These are phyloP conservation scores for Nemotelus nigrinus DNA, from an alignment of 2,888 invertebrate species.

Conservation along the genomic window DNA sequence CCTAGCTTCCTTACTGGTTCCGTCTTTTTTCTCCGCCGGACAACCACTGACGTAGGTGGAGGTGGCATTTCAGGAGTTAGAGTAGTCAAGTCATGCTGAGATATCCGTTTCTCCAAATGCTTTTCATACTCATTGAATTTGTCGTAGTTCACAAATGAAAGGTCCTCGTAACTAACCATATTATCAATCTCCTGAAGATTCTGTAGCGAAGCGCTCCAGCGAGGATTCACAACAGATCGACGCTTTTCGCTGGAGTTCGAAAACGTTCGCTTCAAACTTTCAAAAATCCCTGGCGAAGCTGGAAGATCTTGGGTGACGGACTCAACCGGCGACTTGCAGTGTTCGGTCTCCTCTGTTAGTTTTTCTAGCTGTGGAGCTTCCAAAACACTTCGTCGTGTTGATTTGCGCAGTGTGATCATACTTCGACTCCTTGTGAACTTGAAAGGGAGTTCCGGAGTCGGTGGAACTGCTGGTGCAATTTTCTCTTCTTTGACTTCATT, in stretches of 20 bases:
- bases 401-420: constrained; percentile 62
- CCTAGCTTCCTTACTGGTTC: constrained; percentile 51
- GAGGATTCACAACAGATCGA: constrained; percentile 60
- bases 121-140: constrained; percentile 66
- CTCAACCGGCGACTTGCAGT: constrained; percentile 52
- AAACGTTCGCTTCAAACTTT: constrained; percentile 44
- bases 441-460: constrained; percentile 51
- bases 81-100: constrained; percentile 49
- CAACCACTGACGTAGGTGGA: constrained; percentile 10
- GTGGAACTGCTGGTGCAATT: constrained; percentile 45
- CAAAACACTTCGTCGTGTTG: constrained; percentile 58
- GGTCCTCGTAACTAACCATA: constrained; percentile 69
- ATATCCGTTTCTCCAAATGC: constrained; percentile 60
- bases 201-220: constrained; percentile 68
- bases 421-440: constrained; percentile 63
- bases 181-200: constrained; percentile 68
- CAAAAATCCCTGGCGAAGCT: constrained; percentile 11
- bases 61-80: constrained; percentile 16
- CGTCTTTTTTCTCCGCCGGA: constrained; percentile 42
- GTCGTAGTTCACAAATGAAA: constrained; percentile 70
- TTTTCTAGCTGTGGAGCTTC: constrained; percentile 63
- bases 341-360: constrained; percentile 61
- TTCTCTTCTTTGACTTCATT: constrained; percentile 53
- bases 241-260: constrained; percentile 58
- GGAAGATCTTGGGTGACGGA: constrained; percentile 48